These are phyloP conservation scores for Bufo bufo DNA, from an alignment of 2,113 vertebrate genomes.

Conservation along the genomic window DNA sequence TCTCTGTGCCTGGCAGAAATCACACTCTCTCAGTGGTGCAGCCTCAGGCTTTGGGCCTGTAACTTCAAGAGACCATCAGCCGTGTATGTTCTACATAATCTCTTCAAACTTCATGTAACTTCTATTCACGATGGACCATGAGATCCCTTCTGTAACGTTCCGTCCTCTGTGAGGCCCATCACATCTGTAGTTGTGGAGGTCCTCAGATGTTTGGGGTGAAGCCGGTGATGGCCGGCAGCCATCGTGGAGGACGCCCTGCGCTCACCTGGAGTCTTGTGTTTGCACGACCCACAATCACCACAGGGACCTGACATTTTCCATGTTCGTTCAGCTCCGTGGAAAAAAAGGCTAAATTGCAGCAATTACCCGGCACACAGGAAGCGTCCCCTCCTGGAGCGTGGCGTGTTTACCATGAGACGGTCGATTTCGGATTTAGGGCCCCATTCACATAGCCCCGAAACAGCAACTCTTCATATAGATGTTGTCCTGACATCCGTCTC, in stretches of 20 bases:
- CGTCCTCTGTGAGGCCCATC: no score
- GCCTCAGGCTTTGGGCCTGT: not conserved
- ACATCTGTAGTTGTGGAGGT: no score
- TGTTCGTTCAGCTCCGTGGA: not conserved
- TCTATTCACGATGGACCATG: no score
- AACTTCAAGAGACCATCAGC: no score
- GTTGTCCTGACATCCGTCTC: not conserved
- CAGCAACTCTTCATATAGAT: not conserved
- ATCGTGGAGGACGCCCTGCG: not conserved
- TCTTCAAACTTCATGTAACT: no score
- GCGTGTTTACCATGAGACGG: no score
- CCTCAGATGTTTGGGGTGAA: no score
- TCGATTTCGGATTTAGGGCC: no score
- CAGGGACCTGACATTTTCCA: conserved; percentile 3
- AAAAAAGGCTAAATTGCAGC: not conserved
- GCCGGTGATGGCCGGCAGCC: not conserved
- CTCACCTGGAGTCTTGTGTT: not conserved
- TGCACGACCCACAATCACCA: not conserved
- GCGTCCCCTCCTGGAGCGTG: not conserved
- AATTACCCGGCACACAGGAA: not conserved
- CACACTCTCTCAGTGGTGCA: not conserved
- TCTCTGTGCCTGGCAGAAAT: no score
- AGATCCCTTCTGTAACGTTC: no score
- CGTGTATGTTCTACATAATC: no score
- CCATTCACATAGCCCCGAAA: not conserved